Conservation (phyloP, 2,113 vertebrate species). For the Larimichthys polyactis region DNA sequence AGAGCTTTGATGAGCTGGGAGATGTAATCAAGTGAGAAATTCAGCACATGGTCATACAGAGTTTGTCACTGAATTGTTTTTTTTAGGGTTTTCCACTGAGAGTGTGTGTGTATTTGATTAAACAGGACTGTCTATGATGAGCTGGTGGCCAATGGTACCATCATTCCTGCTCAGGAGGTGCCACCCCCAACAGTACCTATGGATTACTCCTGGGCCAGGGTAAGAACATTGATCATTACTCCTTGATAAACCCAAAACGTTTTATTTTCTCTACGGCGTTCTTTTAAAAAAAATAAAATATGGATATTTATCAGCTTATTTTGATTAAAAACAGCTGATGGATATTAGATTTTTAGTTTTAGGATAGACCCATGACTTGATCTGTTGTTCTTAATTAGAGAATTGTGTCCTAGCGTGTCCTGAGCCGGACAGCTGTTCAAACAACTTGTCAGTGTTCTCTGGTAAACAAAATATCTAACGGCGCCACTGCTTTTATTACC, state of each 20-base stretch:
- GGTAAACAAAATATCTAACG: background rate
- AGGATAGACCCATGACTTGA: background rate
- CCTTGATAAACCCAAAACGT: background rate
- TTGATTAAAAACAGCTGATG: background rate
- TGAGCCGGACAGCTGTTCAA: background rate
- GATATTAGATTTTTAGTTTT: background rate
- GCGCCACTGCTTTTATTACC: background rate
- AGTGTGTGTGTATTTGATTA: background rate
- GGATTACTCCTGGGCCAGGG: slow-evolving; percentile 99
- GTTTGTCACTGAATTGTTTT: background rate
- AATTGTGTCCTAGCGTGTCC: background rate
- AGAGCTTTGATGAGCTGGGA: slow-evolving; percentile 96
- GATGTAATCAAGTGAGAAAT: slow-evolving; percentile 89
- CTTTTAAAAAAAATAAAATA: no score
- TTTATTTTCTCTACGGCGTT: background rate
- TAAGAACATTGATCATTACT: slow-evolving; percentile 69
- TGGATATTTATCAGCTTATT: no score
- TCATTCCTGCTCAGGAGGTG: slow-evolving; percentile 94
- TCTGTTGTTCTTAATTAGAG: background rate
- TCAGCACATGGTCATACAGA: background rate
- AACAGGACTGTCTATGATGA: slow-evolving; percentile 95
- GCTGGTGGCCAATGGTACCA: slow-evolving; percentile 90
- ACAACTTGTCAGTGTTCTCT: background rate
- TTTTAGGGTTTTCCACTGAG: background rate
- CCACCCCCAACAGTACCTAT: slow-evolving; percentile 98